phyloP scores from a whole-genome alignment of 2,113 vertebrate species.

The Tinamus guttatus region DNA sequence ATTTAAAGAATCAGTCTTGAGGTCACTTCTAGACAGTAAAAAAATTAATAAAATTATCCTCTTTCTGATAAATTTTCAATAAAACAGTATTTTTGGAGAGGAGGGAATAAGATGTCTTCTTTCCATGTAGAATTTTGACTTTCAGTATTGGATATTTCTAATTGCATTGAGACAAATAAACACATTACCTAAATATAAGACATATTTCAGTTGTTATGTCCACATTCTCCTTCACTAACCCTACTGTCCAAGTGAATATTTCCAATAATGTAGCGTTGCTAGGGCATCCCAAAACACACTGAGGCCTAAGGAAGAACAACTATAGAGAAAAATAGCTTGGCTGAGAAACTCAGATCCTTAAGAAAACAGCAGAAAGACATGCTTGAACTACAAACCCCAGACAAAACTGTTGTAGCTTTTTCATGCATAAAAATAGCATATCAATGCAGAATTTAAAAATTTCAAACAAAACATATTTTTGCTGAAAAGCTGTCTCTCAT shows the following conservation, averaged over 20 bases:
- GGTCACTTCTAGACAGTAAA: not conserved
- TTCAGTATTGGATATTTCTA: not conserved
- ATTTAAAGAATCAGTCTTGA: not conserved
- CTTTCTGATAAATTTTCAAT: not conserved
- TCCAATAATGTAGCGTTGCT: not conserved
- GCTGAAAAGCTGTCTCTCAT: not conserved
- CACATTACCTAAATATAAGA: not conserved
- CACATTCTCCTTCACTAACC: not conserved
- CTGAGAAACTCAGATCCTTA: not conserved
- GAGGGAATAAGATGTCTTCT: fast-evolving
- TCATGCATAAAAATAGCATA: not conserved
- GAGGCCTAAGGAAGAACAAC: not conserved
- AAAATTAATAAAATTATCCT: fast-evolving
- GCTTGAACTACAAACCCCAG: not conserved
- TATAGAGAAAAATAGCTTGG: not conserved
- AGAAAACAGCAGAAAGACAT: not conserved
- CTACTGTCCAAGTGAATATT: not conserved
- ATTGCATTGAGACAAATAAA: not conserved
- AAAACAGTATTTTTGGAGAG: not conserved
- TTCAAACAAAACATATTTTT: not conserved
- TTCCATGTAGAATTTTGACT: not conserved
- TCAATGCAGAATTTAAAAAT: not conserved
- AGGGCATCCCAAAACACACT: not conserved
- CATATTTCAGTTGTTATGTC: not conserved
- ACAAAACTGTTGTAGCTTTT: not conserved